Evolutionary conservation across 2,888 invertebrate species (phyloP), one percentile per base, ranked within the genome.

Genomic region (Troides oblongomaculatus): DNA sequence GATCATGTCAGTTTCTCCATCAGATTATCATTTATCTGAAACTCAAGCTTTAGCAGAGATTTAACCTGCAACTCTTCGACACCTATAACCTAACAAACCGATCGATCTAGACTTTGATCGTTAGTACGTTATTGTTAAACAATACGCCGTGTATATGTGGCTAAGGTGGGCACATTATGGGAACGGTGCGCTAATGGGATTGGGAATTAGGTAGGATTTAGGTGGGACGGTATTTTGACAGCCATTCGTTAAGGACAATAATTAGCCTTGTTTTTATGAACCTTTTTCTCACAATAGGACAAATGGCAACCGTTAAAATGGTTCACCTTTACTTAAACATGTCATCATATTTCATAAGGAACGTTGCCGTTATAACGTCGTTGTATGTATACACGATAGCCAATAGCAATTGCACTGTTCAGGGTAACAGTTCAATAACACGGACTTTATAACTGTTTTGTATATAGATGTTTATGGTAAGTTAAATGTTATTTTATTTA

Each of bases 151-250:
- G 74, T 72, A 73, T 75, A 70, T 75, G 75, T 76, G 79, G 83
- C 80, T 83, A 84, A 86, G 82, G 83, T 83, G 84, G 81, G 77
- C 79, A 84, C 82, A 85, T 88, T 87, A 88, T 84, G 83, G 77
- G 81, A 84, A 86, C 79, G 83, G 81, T 74, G 76, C 83, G 85
- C 82, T 85, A 86, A 88, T 87, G 80, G 83, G 82, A 85, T 84
- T 79, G 81, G 81, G 79, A 77, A 75, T 81, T 86, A 72, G 77
- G 77, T 82, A 80, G 82, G 81, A 79, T 77, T 79, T 78, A 72
- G 72, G 74, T 77, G 78, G 76, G 72, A 73, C 82, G 79, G 81
- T 64, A 64, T 69, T 84, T 80, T 78, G 80, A 78, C 76, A 79
- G 75, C 66, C 66, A 68, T 63, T 62, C 77, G 74, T 79, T 78